Percentiles rank a stretch among this genome's conserved stretches.
Evolutionary conservation across 2,797 vertebrate genomes (phyloP).

Genomic region (Oryzias dopingdopingensis): DNA sequence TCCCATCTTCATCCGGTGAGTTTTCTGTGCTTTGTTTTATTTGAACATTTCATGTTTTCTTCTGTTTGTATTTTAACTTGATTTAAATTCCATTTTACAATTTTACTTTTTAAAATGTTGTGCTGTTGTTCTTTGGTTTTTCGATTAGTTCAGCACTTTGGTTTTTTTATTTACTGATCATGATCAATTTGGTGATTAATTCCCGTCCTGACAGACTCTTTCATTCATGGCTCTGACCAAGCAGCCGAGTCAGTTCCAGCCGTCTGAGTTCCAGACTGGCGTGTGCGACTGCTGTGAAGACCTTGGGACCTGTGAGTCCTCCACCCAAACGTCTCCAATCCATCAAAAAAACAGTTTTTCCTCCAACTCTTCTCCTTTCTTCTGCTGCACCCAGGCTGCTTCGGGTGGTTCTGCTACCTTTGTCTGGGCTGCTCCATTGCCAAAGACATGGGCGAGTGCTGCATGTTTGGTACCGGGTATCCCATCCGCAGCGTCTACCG

Average conservation of each 20-base stretch:
- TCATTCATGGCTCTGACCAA: constrained; percentile 62
- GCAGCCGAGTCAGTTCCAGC: constrained; percentile 60
- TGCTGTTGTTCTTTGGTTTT: no score
- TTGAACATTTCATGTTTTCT: no score
- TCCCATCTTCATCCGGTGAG: no score
- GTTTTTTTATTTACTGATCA: no score
- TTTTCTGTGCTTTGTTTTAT: no score
- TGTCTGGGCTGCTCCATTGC: constrained; percentile 80
- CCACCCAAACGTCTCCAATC: not conserved
- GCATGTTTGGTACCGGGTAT: constrained; percentile 69
- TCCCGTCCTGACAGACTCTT: constrained; percentile 6
- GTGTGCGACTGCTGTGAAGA: constrained; percentile 72
- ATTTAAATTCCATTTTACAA: no score
- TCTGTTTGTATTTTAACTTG: no score
- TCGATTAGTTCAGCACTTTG: no score
- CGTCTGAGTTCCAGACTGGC: constrained; percentile 74
- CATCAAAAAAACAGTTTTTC: not conserved
- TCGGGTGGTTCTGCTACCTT: constrained; percentile 55
- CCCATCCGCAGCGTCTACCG: constrained; percentile 83
- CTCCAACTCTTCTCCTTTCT: not conserved
- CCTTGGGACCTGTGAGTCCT: constrained; percentile 76
- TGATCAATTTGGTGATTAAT: no score
- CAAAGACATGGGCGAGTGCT: constrained; percentile 80
- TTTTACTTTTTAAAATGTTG: no score
- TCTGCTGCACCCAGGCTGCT: constrained; percentile 63